Evolutionary conservation across 2,113 vertebrate genomes (phyloP), one percentile per base, ranked within the genome.

Genomic region (Dendrocopos noguchii): DNA sequence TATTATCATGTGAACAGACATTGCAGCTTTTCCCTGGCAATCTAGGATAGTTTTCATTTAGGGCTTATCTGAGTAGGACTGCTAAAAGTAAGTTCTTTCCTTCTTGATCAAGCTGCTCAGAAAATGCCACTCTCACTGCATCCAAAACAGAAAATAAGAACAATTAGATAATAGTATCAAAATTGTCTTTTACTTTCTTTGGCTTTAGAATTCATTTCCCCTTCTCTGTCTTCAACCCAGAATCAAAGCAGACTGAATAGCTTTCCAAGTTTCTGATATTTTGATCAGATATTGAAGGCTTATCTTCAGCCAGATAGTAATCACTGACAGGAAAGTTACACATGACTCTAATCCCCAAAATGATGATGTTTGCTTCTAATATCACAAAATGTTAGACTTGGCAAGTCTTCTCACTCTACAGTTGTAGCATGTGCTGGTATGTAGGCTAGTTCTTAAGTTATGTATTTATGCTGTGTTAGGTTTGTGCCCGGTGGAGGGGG

Each of bases 201-300:
- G 7, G 18, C 63, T 74, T 87, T 64, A 61, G 90, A 81, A 86
- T 52, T 0, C 52, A 21, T 71, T 77, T 63, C 75, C 17, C 19
- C 16, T 79, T 61, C 79, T 85, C 50, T 76, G n/a, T 76, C 90
- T 86, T 76, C 78, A 81, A 31, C 28, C 25, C 15, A 12, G 19
- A 81, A 79, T 68, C 80, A 84, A 92, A 88, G 24, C 10, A 63
- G 39, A 44, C 44, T 80, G 36, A 55, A 84, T 18, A 83, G 16
- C 25, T 76, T 65, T 76, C 42, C 71, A 64, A 81, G 22, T 94
- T 93, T 88, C 70, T 90, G 70, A 84, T 28, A 79, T 79, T 88
- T 88, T 80, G n/a, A 75, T 81, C 50, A 88, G 42, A 85, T 53
- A 76, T 47, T 46, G 44, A 87, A 68, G 78, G 63, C 36, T 78